Base-by-base conservation (phyloP, 2,113 vertebrate species). In the Sorex fumeus region DNA sequence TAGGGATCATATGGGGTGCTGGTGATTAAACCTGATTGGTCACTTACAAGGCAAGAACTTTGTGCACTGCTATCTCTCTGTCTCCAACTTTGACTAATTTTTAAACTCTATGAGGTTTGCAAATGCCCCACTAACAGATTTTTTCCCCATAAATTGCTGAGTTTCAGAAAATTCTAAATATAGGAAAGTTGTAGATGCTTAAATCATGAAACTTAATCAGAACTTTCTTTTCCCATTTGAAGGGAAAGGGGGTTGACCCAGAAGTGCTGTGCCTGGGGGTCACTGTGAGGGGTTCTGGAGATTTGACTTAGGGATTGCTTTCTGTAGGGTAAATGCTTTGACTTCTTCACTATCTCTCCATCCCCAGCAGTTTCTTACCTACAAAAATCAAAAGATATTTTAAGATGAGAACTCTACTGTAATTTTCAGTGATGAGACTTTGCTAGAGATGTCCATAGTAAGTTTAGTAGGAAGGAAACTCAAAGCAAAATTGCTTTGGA, bases 371-470 rank as follows among this genome's bases (percentile, higher is more conserved):
- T 11, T 76, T 91, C 32, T 95, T 83, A 30, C 64, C 27, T 74
- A 60, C 16, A 23, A 93, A 60, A 40, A 88, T 47, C 6, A 11
- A 53, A 83, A 28, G 1, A 47, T 75, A 32, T 88, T 71, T 67
- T 40, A 71, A 36, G n/a, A 72, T 93, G 79, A 85, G 57, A 40
- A 7, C 69, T 77, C 15, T 77, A 32, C 30, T 69, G 15, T 88
- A 12, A 86, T 78, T 94, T 93, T 70, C 21, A 36, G 1, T 57
- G 43, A 53, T 92, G 71, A 87, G 13, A 77, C 10, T 34, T 60
- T 47, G 15, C 16, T 28, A 86, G 5, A 2, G 57, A 69, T 8
- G 28, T 57, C n/a, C 34, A 60, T 21, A 45, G 15, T 84, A 74
- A 43, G 16, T 74, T 78, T 23, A 66, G 13, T 69, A 76, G 23